Evolutionary conservation across 2,888 invertebrate genomes (phyloP).

Genomic region (Agrochola macilenta): DNA sequence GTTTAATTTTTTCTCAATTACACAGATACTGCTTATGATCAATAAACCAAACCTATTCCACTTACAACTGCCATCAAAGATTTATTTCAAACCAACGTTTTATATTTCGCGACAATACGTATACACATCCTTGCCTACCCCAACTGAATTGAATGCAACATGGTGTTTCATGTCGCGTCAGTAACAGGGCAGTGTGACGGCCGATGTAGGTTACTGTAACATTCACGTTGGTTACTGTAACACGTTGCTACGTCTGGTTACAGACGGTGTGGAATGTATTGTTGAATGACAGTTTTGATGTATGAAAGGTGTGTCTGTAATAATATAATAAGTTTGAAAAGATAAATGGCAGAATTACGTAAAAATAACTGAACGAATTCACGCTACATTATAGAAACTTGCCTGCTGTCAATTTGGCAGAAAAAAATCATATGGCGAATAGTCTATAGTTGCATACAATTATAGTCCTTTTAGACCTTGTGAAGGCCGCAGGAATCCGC

Average conservation of each 20-base stretch:
- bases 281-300: conserved; percentile 21
- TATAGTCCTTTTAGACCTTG: no score
- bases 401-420: background rate
- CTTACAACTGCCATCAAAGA: background rate
- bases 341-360: background rate
- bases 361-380: background rate
- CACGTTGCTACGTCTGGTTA: conserved; percentile 15
- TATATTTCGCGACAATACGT: conserved; percentile 24
- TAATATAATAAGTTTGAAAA: background rate
- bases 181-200: conserved; percentile 51
- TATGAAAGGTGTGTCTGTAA: background rate
- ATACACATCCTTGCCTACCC: conserved; percentile 15
- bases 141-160: conserved; percentile 28
- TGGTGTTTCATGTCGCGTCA: conserved; percentile 37
- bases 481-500: no score
- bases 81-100: background rate
- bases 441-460: background rate
- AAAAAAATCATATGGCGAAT: background rate
- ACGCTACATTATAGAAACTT: background rate
- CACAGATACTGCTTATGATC: background rate
- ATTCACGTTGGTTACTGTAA: conserved; percentile 3
- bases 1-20: background rate
- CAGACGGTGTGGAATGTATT: conserved; percentile 21
- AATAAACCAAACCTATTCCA: background rate
- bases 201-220: conserved; percentile 57